phyloP scores from a whole-genome alignment of 2,888 invertebrate species.

The Bembecia ichneumoniformis region DNA sequence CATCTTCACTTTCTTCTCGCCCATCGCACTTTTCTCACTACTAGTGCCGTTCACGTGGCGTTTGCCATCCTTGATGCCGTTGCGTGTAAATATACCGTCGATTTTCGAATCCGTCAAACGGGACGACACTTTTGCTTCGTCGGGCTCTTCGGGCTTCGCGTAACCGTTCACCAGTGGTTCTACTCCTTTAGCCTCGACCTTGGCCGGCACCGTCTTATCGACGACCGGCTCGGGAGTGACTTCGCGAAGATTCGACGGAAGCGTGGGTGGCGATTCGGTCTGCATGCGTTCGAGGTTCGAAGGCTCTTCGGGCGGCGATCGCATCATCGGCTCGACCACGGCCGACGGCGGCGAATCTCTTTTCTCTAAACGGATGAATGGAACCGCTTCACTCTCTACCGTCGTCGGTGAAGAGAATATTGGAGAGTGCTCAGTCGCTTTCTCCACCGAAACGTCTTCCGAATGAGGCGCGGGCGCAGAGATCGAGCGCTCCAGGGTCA shows the following conservation, averaged over 20 bases:
- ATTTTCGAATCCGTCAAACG: background rate
- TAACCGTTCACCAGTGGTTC: conserved; percentile 30
- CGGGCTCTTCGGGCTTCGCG: conserved; percentile 12
- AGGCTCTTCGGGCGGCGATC: conserved; percentile 35
- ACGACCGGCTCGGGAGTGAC: conserved; percentile 9
- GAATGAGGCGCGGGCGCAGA: conserved; percentile 9
- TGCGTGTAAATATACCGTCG: background rate
- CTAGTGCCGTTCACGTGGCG: background rate
- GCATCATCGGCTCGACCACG: conserved; percentile 51
- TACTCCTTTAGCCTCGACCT: background rate
- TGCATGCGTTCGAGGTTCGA: conserved; percentile 28
- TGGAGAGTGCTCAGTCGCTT: background rate
- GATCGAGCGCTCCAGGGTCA: conserved; percentile 16
- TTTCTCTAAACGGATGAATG: conserved; percentile 12
- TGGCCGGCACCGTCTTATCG: conserved; percentile 5
- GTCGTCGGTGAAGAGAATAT: background rate
- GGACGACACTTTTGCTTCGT: background rate
- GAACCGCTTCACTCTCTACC: background rate
- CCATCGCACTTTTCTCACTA: conserved; percentile 14
- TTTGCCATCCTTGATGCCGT: background rate
- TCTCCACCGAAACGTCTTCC: background rate
- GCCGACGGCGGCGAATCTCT: conserved; percentile 45
- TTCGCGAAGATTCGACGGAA: conserved; percentile 4
- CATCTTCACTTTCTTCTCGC: conserved; percentile 13
- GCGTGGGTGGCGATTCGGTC: background rate